Evolutionary conservation across 2,113 vertebrate species (phyloP), one percentile per base, ranked within the genome.

Genomic region (Danionella cerebrum): DNA sequence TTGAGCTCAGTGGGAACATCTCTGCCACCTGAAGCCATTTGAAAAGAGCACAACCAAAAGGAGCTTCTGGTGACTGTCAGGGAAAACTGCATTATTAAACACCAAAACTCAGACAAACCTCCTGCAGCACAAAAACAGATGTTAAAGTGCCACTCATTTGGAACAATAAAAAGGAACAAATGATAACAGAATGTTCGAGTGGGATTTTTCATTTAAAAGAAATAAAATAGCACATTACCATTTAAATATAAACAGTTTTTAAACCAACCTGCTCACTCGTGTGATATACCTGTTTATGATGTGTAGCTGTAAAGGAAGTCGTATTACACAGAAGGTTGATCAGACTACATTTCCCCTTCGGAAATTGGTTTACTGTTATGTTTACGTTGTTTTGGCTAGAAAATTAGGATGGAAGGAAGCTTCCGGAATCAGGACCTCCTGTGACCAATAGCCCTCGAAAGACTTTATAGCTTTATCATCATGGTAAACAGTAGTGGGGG

Each of bases 341-440:
- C 16, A 33, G 2, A 53, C 50, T 31, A 4, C 31, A 12, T 52
- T 31, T 52, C 27, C 27, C 3, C 10, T 10, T 33, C 50, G 25
- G 14, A n/a, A 9, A 31, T 52, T 33, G 0, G 33, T 36, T 19
- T 55, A 38, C 36, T 35, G 2, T 33, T 36, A 22, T 8, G 18
- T 55, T 55, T 55, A 38, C 27, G 19, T 19, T 45, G 51, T 55
- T 69, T 82, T 68, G 65, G 60, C 79, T 77, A 71, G 78, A 73
- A 78, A 80, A 76, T 77, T 68, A 84, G 72, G 76, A 66, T 70
- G 73, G 80, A 83, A 83, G 65, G 74, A 69, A 73, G 67, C 70
- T 85, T 35, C 84, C 81, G 85, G 78, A 58, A 66, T 39, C 74
- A 74, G 69, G 66, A 74, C 69, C 73, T 83, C 42, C 75, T 76